These are phyloP conservation scores for Tribolium freemani DNA, from an alignment of 2,888 invertebrate genomes.

Conservation along the genomic window DNA sequence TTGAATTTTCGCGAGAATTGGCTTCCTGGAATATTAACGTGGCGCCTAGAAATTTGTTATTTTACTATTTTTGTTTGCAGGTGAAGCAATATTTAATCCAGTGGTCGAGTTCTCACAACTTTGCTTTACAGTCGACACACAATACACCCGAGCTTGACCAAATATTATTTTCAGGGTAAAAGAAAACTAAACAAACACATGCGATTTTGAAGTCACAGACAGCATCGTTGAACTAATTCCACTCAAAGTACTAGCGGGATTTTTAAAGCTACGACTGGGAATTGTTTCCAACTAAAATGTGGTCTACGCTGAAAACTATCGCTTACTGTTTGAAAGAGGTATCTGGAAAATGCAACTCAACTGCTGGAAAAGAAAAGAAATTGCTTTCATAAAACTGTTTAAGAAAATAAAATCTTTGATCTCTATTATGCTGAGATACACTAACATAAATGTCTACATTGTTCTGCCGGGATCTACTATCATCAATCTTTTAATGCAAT, in stretches of 20 bases:
- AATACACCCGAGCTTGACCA: not conserved
- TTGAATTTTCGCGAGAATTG: not conserved
- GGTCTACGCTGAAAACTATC: constrained; percentile 36
- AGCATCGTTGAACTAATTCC: constrained; percentile 35
- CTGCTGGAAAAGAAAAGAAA: constrained; percentile 10
- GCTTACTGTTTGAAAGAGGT: constrained; percentile 34
- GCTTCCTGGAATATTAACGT: not conserved
- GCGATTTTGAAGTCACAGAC: constrained; percentile 22
- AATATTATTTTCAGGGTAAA: constrained; percentile 19
- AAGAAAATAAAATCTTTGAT: constrained; percentile 34
- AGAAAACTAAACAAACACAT: constrained; percentile 25
- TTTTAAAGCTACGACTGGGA: constrained; percentile 34
- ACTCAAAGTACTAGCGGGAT: constrained; percentile 29
- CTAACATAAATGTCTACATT: constrained; percentile 8
- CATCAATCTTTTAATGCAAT: constrained; percentile 31
- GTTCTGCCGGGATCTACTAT: constrained; percentile 16
- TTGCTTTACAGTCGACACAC: not conserved
- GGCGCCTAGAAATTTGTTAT: not conserved
- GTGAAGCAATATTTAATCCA: not conserved
- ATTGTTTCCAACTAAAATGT: constrained; percentile 37
- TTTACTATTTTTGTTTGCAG: not conserved
- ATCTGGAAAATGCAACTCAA: constrained; percentile 25
- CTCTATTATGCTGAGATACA: constrained; percentile 21
- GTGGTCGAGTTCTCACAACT: not conserved
- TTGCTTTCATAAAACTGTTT: constrained; percentile 29